phyloP scores from a whole-genome alignment of 2,797 vertebrate genomes.

The Sylvilagus floridanus region DNA sequence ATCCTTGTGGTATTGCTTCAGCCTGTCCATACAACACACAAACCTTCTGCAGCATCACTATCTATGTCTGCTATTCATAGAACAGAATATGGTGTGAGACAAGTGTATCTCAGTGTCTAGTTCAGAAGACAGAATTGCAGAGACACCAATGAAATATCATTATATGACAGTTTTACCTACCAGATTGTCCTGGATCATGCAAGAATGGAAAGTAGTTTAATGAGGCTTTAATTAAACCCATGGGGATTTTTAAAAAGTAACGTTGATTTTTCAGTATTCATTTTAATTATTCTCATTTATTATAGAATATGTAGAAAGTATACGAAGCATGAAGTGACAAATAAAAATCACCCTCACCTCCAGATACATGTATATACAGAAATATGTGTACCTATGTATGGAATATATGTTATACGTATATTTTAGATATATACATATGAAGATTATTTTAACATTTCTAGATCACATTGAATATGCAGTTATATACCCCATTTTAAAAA shows the following conservation, averaged over 20 bases:
- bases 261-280: not conserved
- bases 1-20: not conserved
- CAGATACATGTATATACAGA: not conserved
- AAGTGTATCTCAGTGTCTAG: not conserved
- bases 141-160: not conserved
- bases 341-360: not conserved
- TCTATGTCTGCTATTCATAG: not conserved
- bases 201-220: slow-evolving; percentile 42
- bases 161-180: not conserved
- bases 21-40: not conserved
- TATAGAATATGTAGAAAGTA: slow-evolving; percentile 1
- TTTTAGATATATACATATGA: not conserved
- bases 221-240: slow-evolving; percentile 3
- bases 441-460: not conserved
- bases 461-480: not conserved
- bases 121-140: not conserved
- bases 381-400: not conserved
- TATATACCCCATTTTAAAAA: not conserved
- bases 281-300: not conserved
- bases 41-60: not conserved
- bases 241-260: not conserved
- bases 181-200: not conserved
- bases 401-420: not conserved
- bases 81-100: not conserved
- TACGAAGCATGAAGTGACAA: slow-evolving; percentile 24